Conservation (phyloP, 2,113 vertebrate species). For the Lethenteron reissneri region DNA sequence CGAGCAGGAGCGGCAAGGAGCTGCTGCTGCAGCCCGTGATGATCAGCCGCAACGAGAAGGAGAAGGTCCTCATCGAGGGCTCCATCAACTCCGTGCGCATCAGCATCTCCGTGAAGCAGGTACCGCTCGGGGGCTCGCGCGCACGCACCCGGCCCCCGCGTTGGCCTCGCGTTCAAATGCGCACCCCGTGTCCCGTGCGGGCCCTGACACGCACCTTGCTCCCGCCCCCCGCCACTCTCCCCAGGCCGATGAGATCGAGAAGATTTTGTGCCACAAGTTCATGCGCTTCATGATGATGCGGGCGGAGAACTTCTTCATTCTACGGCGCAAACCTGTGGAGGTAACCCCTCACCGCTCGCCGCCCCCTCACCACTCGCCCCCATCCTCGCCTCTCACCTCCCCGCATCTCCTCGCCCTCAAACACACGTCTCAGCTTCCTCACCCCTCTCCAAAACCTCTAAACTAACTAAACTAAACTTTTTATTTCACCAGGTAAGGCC, state of each 20-base stretch:
- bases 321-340: conserved; percentile 88
- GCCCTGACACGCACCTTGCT: too few species aligned
- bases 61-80: conserved; percentile 90
- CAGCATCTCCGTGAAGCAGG: conserved; percentile 98
- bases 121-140: conserved; percentile 12
- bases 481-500: too few species aligned
- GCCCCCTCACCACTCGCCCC: too few species aligned
- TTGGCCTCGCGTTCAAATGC: too few species aligned
- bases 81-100: conserved; percentile 94
- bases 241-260: conserved; percentile 95
- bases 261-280: conserved; percentile 96
- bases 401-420: too few species aligned
- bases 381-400: too few species aligned
- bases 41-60: conserved; percentile 91
- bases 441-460: too few species aligned
- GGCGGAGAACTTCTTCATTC: conserved; percentile 95
- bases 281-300: conserved; percentile 99
- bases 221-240: background rate
- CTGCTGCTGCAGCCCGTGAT: conserved; percentile 78
- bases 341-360: conserved; percentile 17
- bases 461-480: too few species aligned
- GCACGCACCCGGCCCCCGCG: too few species aligned
- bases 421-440: too few species aligned
- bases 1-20: conserved; percentile 77
- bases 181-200: too few species aligned